These are phyloP conservation scores for Rhabdophis nuchalis DNA, from an alignment of 2,797 vertebrate genomes.

Conservation along the genomic window DNA sequence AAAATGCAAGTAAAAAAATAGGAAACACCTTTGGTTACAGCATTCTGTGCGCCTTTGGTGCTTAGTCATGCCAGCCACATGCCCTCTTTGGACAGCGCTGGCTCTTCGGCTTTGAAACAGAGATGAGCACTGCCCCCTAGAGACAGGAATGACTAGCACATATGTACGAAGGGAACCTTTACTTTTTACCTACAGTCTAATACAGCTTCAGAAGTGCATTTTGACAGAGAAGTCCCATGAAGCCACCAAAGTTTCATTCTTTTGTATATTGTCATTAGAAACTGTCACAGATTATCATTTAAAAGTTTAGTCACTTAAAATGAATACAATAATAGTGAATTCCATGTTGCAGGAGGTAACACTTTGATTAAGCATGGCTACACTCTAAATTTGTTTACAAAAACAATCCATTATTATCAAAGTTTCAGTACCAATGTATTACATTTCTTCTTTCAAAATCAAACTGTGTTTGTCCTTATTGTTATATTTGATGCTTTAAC, in stretches of 20 bases:
- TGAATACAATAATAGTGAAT: background rate
- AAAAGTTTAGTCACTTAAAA: background rate
- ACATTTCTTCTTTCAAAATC: conserved; percentile 12
- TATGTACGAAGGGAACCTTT: no score
- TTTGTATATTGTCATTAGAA: background rate
- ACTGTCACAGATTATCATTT: conserved; percentile 6
- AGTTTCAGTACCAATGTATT: background rate
- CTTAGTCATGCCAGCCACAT: no score
- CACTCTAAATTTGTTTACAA: background rate
- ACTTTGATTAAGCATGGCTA: background rate
- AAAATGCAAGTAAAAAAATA: no score
- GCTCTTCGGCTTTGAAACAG: no score
- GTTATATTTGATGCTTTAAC: background rate
- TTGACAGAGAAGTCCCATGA: background rate
- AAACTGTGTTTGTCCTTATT: conserved; percentile 14
- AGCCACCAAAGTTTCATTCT: background rate
- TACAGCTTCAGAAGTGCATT: background rate
- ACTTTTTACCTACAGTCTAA: background rate
- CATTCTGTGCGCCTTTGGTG: no score
- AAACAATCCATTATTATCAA: background rate
- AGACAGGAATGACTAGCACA: no score
- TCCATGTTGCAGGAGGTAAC: background rate
- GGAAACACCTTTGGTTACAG: no score
- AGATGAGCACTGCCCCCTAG: no score
- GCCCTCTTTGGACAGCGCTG: no score